Evolutionary conservation across 2,797 vertebrate genomes (phyloP).

Genomic region (Pantherophis alleghaniensis): DNA sequence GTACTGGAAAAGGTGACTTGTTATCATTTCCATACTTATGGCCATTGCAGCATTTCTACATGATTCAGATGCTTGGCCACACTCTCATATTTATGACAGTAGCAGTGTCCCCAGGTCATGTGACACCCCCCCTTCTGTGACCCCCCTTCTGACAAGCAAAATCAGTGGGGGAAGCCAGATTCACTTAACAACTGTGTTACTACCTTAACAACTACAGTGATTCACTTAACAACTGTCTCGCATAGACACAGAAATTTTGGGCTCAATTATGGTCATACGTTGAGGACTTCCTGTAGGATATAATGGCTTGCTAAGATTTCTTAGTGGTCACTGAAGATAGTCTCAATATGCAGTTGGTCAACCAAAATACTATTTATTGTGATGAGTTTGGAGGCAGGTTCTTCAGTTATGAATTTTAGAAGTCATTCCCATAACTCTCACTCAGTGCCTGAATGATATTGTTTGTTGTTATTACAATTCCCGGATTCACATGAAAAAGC

Average conservation of each 20-base stretch:
- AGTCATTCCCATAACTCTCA: not conserved
- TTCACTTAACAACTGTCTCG: not conserved
- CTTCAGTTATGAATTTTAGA: not conserved
- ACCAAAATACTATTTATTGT: not conserved
- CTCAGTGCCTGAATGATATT: not conserved
- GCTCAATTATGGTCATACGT: not conserved
- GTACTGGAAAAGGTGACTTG: not conserved
- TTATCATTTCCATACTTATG: not conserved
- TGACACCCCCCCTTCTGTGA: not conserved
- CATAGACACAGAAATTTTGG: not conserved
- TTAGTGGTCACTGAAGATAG: not conserved
- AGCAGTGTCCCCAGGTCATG: not conserved
- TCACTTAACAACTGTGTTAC: not conserved
- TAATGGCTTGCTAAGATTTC: not conserved
- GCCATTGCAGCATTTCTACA: not conserved
- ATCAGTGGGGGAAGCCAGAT: not conserved
- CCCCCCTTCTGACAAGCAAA: not conserved
- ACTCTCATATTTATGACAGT: not conserved
- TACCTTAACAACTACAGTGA: not conserved
- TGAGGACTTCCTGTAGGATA: not conserved
- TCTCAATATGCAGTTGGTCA: not conserved
- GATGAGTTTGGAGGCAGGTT: not conserved
- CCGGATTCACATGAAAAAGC: not conserved
- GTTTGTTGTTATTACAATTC: not conserved
- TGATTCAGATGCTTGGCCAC: not conserved